These are phyloP conservation scores for Brachycybe producta DNA, from an alignment of 2,888 invertebrate genomes.

Conservation along the genomic window DNA sequence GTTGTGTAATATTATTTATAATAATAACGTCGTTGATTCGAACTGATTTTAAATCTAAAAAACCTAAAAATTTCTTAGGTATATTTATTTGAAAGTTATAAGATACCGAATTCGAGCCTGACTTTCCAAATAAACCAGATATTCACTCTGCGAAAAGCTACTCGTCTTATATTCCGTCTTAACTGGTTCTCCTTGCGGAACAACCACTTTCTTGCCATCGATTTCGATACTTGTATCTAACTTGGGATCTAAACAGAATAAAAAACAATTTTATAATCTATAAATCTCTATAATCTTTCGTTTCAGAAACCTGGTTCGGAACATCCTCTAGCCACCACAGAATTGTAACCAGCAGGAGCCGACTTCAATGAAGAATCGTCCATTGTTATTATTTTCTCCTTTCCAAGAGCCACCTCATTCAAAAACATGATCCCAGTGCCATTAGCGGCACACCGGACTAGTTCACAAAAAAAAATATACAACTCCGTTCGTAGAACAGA, in stretches of 20 bases:
- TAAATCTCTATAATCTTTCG: background rate
- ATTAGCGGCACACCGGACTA: conserved; percentile 27
- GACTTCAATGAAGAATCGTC: conserved; percentile 29
- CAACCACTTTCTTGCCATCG: conserved; percentile 30
- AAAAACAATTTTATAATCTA: background rate
- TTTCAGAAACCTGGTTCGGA: conserved; percentile 20
- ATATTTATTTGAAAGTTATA: conserved; percentile 22
- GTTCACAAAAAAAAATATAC: conserved; percentile 13
- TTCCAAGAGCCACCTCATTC: conserved; percentile 37
- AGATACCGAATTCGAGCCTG: conserved; percentile 34
- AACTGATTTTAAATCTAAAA: no score
- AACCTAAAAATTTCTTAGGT: background rate
- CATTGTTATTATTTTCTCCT: conserved; percentile 28
- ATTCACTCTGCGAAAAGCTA: conserved; percentile 33
- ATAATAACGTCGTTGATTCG: no score
- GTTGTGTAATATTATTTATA: no score
- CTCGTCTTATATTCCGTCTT: conserved; percentile 22
- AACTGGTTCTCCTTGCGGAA: conserved; percentile 33
- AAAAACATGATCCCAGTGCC: conserved; percentile 37
- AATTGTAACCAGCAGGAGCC: conserved; percentile 32
- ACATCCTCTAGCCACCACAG: conserved; percentile 34
- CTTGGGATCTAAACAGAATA: conserved; percentile 29
- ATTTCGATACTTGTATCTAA: conserved; percentile 27
- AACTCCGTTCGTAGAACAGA: background rate
- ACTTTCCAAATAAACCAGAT: conserved; percentile 34